Conservation (phyloP, 2,797 vertebrate species). For the Xerus rutilus region DNA sequence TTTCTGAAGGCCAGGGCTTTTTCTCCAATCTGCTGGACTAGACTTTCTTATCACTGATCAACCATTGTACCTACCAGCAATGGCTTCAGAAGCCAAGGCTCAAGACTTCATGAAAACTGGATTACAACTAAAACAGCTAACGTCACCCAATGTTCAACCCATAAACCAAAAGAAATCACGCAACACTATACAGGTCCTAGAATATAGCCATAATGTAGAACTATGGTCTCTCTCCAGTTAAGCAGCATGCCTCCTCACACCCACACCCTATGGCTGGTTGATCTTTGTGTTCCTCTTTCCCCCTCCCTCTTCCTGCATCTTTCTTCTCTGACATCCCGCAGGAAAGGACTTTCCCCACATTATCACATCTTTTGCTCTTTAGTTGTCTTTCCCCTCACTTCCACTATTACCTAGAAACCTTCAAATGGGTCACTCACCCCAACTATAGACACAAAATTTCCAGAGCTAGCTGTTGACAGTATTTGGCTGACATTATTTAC, state of each 20-base stretch:
- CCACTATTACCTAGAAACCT: background rate
- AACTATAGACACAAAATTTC: background rate
- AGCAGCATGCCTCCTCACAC: no score
- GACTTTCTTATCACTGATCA: background rate
- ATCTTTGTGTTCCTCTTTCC: background rate
- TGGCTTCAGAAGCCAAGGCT: background rate
- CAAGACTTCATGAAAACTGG: background rate
- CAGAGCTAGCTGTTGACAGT: background rate
- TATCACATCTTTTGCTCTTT: background rate
- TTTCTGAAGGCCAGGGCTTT: background rate
- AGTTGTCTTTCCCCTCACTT: fast-evolving
- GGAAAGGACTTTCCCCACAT: background rate
- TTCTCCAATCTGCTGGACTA: background rate
- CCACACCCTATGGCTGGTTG: no score
- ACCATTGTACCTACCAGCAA: no score
- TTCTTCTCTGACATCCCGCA: background rate
- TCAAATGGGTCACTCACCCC: background rate
- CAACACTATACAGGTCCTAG: background rate
- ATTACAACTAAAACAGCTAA: background rate
- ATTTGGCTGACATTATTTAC: background rate
- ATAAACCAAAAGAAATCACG: background rate
- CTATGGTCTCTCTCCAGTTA: background rate
- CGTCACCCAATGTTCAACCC: background rate
- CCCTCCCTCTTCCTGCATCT: background rate
- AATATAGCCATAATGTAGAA: background rate